Evolutionary conservation across 1,140 invertebrate species (phyloP), one percentile per base, ranked within the genome.

Genomic region (Pogonognathellus flavescens): DNA sequence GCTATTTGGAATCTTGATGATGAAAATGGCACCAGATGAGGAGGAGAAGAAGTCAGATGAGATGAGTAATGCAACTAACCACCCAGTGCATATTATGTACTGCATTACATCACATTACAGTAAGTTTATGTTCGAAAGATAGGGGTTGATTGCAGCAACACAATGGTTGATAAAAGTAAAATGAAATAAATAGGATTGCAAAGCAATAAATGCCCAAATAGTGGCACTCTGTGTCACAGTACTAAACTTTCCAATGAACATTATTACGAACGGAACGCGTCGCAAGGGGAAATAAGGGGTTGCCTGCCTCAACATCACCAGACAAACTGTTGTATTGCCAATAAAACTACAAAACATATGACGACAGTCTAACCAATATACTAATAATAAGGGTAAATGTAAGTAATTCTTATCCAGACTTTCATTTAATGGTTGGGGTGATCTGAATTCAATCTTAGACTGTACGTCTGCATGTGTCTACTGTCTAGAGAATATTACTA

Each of bases 141-240:
- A 81, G 25, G 52, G 52, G 20, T 81, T 57, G 10, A 81, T 81
- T 57, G 6, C 80, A 81, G 72, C 62, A 81, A 81, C 50, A 81
- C 50, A 57, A 25, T 25, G 50, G 50, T 22, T 81, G 18, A 50
- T 62, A 22, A 18, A 57, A 60, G 22, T 49, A 31, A 62, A 82
- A 60, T 60, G 81, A 60, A 82, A 81, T 81, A 81, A 86, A 86
- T 86, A 70, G 85, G 85, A 86, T 86, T 83, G 80, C 81, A 13
- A 31, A 86, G 80, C 62, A 86, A 86, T 86, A 86, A 86, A 86
- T 86, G 85, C 85, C 85, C 82, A 83, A 31, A 83, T 80, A 85
- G 76, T 85, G 84, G 82, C 84, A 85, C 59, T 62, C 31, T 70
- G 20, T 25, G 25, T 25, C 20, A 25, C 82, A 53, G 72, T 85